Evolutionary conservation across 2,888 invertebrate genomes (phyloP).

Genomic region (Aspidiotus rigidus): DNA sequence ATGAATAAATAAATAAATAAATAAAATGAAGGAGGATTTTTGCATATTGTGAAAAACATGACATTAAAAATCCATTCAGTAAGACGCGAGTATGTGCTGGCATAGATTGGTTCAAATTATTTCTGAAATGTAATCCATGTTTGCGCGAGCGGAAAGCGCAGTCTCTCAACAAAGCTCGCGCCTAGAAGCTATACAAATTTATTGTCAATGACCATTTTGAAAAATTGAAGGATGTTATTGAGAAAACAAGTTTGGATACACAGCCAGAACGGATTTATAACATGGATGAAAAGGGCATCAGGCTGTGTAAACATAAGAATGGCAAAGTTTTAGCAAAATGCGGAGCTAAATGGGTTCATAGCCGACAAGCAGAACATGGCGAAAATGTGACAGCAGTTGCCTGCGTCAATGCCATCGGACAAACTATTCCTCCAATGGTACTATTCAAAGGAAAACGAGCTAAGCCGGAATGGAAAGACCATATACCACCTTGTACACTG

Average conservation of each 20-base stretch:
- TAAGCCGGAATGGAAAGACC: conserved; percentile 38
- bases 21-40: too few species aligned
- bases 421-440: conserved; percentile 26
- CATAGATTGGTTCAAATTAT: too few species aligned
- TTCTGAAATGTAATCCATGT: not conserved
- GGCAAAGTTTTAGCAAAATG: conserved; percentile 40
- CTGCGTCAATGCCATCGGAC: conserved; percentile 41
- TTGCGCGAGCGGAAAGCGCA: conserved; percentile 37
- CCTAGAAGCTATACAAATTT: conserved; percentile 38
- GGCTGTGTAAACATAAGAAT: conserved; percentile 40
- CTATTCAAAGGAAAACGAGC: conserved; percentile 40
- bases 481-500: conserved; percentile 38
- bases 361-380: conserved; percentile 40
- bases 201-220: conserved; percentile 39
- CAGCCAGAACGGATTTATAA: conserved; percentile 40
- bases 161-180: conserved; percentile 39
- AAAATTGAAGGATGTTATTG: conserved; percentile 37
- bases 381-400: conserved; percentile 41
- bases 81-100: too few species aligned
- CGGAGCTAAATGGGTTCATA: conserved; percentile 35
- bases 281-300: conserved; percentile 41
- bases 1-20: too few species aligned
- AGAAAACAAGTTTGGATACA: conserved; percentile 36
- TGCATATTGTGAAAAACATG: too few species aligned
- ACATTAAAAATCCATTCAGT: too few species aligned